Base-by-base conservation (phyloP, 2,797 vertebrate species). In the Bradypodion pumilum region DNA sequence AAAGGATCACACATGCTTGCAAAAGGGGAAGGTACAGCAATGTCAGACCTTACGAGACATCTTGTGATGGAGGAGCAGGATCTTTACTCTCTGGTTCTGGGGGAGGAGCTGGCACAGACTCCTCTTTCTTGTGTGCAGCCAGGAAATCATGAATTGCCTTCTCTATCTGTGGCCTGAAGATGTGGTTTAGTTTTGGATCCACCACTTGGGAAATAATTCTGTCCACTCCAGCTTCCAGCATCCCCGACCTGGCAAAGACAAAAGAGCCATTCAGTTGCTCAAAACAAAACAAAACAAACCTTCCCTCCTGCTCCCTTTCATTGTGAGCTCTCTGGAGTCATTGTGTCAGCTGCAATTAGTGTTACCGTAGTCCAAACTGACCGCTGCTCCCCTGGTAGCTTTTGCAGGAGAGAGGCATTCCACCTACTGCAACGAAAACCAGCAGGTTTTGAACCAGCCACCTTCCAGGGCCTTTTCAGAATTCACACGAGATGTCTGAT, bases 191-290 rank as follows among this genome's bases (percentile, higher is more conserved):
- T 95, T 97, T 96, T 94, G 97, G 97, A 95, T 97, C 97, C 95
- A 97, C 97, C 95, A 98, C 98, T 97, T 98, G 98, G 96, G 97
- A 97, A 95, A 99, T 98, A 95, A 97, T 97, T 97, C 97, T 97
- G 97, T 99, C 97, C 95, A 97, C 97, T 93, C 95, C 96, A 87
- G 96, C 98, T 95, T 99, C 97, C 96, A 97, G 96, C 97, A 98
- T 96, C 95, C 97, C 97, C 94, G 98, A 98, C 96, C 97, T 98
- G 96, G 94, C 94, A 96, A 96, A 98, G 95, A 98, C 96, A 97
- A 87, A 94, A 91, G 79, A 88, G 83, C 90, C 86, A 95, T 78
- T 93, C 81, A 90, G 85, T 74, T 90, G 76, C 89, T 83, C 74
- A 46, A 92, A 90, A n/a, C n/a, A n/a, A n/a, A n/a, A n/a, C n/a